phyloP scores from a whole-genome alignment of 2,113 vertebrate genomes.

The Scortum barcoo region DNA sequence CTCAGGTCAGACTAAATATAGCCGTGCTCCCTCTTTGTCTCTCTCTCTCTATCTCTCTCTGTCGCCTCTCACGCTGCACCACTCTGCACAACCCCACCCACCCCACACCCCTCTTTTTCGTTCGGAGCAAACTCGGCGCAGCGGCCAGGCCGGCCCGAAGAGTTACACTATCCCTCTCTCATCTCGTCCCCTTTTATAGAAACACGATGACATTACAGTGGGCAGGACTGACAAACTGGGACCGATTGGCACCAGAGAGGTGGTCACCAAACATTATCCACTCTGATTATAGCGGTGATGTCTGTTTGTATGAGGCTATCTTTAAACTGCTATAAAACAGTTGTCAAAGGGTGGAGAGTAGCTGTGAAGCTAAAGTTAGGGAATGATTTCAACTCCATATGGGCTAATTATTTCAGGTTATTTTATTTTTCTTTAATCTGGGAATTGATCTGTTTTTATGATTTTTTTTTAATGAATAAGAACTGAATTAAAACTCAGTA shows the following conservation, averaged over 20 bases:
- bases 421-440: not conserved
- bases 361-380: not conserved
- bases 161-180: conserved; percentile 63
- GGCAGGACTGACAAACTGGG: conserved; percentile 74
- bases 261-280: conserved; percentile 58
- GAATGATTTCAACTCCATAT: not conserved
- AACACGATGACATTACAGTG: conserved; percentile 72
- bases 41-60: conserved; percentile 50
- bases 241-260: conserved; percentile 70
- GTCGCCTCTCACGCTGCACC: conserved; percentile 53
- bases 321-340: conserved; percentile 42
- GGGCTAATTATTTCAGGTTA: not conserved
- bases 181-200: conserved; percentile 79
- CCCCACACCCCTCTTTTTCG: conserved; percentile 22
- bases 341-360: not conserved
- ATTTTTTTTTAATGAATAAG: not conserved
- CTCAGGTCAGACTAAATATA: conserved; percentile 85
- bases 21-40: conserved; percentile 54
- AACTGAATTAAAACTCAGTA: not conserved
- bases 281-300: conserved; percentile 55
- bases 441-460: not conserved
- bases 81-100: conserved; percentile 11
- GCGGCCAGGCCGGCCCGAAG: conserved; percentile 43
- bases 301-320: conserved; percentile 44
- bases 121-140: conserved; percentile 58